Conservation (phyloP, 2,888 invertebrate species). For the Ypsolopha sequella region DNA sequence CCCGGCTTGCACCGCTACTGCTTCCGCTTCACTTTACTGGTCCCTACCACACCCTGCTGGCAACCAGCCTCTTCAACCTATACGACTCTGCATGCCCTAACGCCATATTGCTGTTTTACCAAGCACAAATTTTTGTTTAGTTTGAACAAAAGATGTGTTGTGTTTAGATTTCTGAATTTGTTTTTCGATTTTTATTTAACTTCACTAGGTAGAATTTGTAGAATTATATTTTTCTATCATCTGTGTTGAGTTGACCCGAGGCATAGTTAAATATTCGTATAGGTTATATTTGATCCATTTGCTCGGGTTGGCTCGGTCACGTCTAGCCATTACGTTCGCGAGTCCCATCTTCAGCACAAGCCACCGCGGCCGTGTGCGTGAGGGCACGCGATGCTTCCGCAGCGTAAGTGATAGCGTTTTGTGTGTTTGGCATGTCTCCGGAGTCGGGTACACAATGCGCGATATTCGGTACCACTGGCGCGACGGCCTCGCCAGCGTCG, state of each 20-base stretch:
- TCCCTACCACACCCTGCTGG: constrained; percentile 15
- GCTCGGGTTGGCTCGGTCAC: constrained; percentile 29
- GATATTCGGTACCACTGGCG: constrained; percentile 98
- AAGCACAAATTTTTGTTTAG: too few species aligned
- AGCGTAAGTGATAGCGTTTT: constrained; percentile 71
- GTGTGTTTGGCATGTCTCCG: constrained; percentile 72
- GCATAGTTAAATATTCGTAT: neutral
- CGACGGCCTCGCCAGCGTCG: constrained; percentile 92
- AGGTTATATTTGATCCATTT: neutral
- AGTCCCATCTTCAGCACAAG: constrained; percentile 27
- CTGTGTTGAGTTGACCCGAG: constrained; percentile 31
- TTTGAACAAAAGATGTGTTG: too few species aligned
- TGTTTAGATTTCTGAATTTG: constrained; percentile 5
- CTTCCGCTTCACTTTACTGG: constrained; percentile 18
- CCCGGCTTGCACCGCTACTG: constrained; percentile 11
- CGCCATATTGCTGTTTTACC: neutral
- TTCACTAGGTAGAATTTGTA: constrained; percentile 25
- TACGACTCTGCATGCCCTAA: neutral
- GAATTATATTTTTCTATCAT: constrained; percentile 57
- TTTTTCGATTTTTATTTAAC: constrained; percentile 3
- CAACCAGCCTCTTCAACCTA: constrained; percentile 8
- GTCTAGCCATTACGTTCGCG: constrained; percentile 30
- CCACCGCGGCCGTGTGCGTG: constrained; percentile 26
- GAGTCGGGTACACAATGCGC: constrained; percentile 98
- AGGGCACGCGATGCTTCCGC: constrained; percentile 47